Evolutionary conservation across 2,888 invertebrate species (phyloP), one percentile per base, ranked within the genome.

Genomic region (Dasypogon diadema): DNA sequence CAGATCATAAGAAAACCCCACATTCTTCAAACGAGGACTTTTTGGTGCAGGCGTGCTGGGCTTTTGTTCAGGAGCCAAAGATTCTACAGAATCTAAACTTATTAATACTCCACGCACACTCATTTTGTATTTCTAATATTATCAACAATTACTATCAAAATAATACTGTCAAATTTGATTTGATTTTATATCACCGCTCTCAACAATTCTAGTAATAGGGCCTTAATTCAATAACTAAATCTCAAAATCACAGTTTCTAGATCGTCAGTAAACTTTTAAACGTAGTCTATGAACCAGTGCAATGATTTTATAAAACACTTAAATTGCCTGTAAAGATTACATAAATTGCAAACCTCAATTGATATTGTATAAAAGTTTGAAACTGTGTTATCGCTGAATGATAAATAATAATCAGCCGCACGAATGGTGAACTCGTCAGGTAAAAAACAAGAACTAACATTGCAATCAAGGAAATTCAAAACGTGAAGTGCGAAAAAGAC

Each of bases 31-130:
- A 22, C 76, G 72, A 14, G 78, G 78, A 70, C 74, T 78, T 65
- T 74, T 77, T 22, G 76, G 74, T 34, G 51, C n/a, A 4, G 77
- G 16, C 21, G 55, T 55, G 46, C 3, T 16, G 2, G 51, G 51
- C 34, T 70, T 70, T 24, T 21, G 26, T 26, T 51, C 54, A 2
- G 54, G 1, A 1, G 8, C 42, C 2, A 42, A n/a, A n/a, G 78
- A 77, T 51, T 80, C 80, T 22, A 56, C 72, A 21, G 80, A 79
- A 73, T 79, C 79, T 5, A 73, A 70, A n/a, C 75, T 76, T n/a
- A 76, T 73, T 60, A 79, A 65, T 26, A 79, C 74, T 65, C 80
- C 80, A 63, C 80, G 79, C 16, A 76, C 75, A 78, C 80, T 80
- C 80, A 80, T 80, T 68, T 77, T 79, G 12, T 37, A 10, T 30